Base-by-base conservation (phyloP, 2,113 vertebrate species). In the Cyprinus carpio region DNA sequence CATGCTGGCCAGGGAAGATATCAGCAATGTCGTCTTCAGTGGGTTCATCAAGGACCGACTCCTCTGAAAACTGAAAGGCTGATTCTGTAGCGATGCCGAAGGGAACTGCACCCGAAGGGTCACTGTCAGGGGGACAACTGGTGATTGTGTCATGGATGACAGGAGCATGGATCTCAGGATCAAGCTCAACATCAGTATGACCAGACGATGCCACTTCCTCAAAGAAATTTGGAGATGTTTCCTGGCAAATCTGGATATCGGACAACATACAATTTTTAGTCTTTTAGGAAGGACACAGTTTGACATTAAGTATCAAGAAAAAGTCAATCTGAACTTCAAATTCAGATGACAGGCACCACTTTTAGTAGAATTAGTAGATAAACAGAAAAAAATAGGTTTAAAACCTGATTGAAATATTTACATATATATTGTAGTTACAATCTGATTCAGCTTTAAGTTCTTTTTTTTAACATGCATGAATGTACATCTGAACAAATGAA, bases 111-210 rank as follows among this genome's bases (percentile, higher is more conserved):
- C 91, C 91, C 0, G 92, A 90, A 60, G 86, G 88, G 65, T 95
- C 93, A 12, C 91, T 92, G 90, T 95, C 94, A 82, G 92, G 88
- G 56, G 93, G 93, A 7, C 94, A 94, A 87, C 91, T 94, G 77
- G 93, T 92, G 18, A 94, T 92, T 2, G 94, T 95, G 72, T 94
- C 92, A 13, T 93, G 94, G 49, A 94, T 94, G 46, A 95, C 56
- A 4, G 94, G 94, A 83, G 94, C 88, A 72, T 94, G 93, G 83
- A 92, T 94, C 75, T 95, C 94, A 51, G 81, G 29, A 87, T 94
- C 93, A 0, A 81, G 16, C 82, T 93, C 93, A 27, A 72, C 8
- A 10, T 85, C 49, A 2, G 87, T 75, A 2, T 64, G 75, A 27
- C 18, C 87, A 12, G 87, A 62, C 0, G 85, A 86, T 37, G 89